Conservation (phyloP, 1,140 invertebrate genomes). For the Drosophila bipectinata region DNA sequence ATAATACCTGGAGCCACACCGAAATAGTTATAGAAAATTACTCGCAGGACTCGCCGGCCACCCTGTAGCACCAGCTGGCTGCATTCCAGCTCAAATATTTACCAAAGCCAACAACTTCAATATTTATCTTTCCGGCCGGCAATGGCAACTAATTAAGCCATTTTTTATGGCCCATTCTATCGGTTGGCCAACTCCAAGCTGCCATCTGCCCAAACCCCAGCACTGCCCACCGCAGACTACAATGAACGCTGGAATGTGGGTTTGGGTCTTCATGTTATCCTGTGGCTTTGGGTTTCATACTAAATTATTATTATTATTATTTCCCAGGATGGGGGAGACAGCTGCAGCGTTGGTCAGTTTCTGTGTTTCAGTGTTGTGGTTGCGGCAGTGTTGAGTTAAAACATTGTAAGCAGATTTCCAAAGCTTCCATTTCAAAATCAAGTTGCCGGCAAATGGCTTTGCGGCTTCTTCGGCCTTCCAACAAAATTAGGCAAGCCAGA, state of each 20-base stretch:
- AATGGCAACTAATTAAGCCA: slow-evolving; percentile 66
- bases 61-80: slow-evolving; percentile 7
- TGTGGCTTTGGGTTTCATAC: slow-evolving; percentile 68
- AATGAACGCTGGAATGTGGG: slow-evolving; percentile 29
- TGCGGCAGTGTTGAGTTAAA: slow-evolving; percentile 70
- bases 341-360: slow-evolving; percentile 58
- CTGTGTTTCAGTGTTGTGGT: slow-evolving; percentile 44
- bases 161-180: slow-evolving; percentile 60
- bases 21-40: slow-evolving; percentile 21
- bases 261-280: slow-evolving; percentile 41
- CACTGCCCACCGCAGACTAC: slow-evolving; percentile 27
- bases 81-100: slow-evolving; percentile 54
- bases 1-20: neutral
- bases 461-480: slow-evolving; percentile 41
- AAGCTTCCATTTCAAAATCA: slow-evolving; percentile 34
- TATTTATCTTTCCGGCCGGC: slow-evolving; percentile 41
- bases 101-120: slow-evolving; percentile 46
- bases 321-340: slow-evolving; percentile 31
- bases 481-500: slow-evolving; percentile 58
- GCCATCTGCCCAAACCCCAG: neutral
- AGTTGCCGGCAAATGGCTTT: slow-evolving; percentile 61
- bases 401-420: slow-evolving; percentile 60
- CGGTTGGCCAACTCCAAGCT: slow-evolving; percentile 40
- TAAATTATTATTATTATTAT: slow-evolving; percentile 80
- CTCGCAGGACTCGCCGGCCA: neutral